Evolutionary conservation across 1,140 invertebrate genomes (phyloP), one percentile per base, ranked within the genome.

Genomic region (Temnothorax curvispinosus): DNA sequence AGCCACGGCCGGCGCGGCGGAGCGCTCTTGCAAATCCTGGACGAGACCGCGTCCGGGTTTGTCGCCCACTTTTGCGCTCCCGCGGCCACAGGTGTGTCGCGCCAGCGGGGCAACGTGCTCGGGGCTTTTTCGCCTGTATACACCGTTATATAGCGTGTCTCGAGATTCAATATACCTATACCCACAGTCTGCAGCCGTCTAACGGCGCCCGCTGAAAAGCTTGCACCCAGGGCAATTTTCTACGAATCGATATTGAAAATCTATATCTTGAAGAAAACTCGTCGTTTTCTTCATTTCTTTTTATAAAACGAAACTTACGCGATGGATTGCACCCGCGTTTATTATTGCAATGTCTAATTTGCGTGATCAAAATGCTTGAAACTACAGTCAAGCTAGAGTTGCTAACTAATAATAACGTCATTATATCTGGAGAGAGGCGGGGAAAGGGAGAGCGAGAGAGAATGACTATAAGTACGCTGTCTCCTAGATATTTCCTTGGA

Each of bases 11-110:
- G 15, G n/a, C 38, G 27, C 38, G 13, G 11, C 11, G 44, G n/a
- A 35, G 18, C 35, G 71, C 47, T 50, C 62, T 18, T 47, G 47
- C 38, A 72, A 88, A 54, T 69, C 62, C 54, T 71, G 58, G 32
- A 86, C 54, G 52, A 62, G 50, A 32, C 52, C 44, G 81, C 52
- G 81, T 89, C 81, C 88, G 87, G 81, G 74, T 89, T 89, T 88
- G 72, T 88, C 88, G 88, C 87, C 88, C 81, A 89, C 88, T 88
- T 88, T 69, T 77, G 74, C 81, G 67, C 67, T 88, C 81, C 71
- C 35, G 81, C 74, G 56, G 86, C 75, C 77, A 74, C 88, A 89
- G 88, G 88, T 89, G 88, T 89, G 87, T 88, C 72, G 78, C 76
- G 50, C 69, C 76, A 80, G 58, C 76, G 67, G 81, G 38, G 64